These are phyloP conservation scores for Alitta virens DNA, from an alignment of 2,888 invertebrate genomes.

Conservation along the genomic window DNA sequence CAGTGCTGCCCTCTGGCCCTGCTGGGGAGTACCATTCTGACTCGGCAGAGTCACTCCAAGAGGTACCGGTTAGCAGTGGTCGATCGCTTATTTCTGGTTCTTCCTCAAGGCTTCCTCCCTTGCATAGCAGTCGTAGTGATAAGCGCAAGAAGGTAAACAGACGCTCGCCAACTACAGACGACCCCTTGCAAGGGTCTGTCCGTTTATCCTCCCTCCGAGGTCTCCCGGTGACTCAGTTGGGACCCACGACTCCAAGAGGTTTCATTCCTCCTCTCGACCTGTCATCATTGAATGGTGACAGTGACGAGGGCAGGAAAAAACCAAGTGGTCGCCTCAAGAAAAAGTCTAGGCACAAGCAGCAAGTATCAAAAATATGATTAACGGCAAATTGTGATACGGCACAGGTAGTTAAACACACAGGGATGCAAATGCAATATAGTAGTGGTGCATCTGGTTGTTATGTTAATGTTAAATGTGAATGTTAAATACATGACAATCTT, in stretches of 20 bases:
- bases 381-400: no score
- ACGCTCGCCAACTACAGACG: background rate
- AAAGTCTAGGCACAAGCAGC: background rate
- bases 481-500: no score
- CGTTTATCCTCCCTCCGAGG: background rate
- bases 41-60: conserved; percentile 38
- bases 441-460: no score
- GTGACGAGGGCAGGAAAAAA: conserved; percentile 2
- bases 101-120: background rate
- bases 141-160: background rate
- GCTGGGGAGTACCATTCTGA: conserved; percentile 36
- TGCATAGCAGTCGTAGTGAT: background rate
- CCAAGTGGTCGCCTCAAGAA: no score
- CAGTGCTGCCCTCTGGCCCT: conserved; percentile 1
- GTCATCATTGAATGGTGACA: conserved; percentile 17
- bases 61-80: conserved; percentile 26
- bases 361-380: conserved; percentile 10
- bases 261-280: conserved; percentile 45
- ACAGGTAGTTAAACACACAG: no score
- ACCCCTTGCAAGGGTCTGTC: background rate
- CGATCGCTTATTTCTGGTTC: background rate
- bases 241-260: background rate
- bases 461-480: no score
- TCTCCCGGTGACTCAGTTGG: background rate
- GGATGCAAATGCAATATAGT: no score